Base-by-base conservation (phyloP, 2,797 vertebrate genomes). In the Trematomus bernacchii region DNA sequence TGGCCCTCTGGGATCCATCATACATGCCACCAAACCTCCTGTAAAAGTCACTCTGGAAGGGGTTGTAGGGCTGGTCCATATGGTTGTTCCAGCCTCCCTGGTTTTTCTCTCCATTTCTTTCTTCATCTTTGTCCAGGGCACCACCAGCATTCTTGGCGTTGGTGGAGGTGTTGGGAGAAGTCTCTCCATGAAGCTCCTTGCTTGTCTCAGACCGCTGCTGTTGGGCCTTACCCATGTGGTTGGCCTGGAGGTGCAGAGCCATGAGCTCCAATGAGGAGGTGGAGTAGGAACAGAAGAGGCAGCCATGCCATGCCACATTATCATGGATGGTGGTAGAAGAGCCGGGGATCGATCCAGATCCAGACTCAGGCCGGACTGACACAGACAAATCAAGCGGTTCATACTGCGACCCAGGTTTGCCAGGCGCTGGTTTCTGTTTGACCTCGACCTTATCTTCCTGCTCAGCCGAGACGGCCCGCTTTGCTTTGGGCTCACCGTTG, bases 201-300 rank as follows among this genome's bases (percentile, higher is more conserved):
- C 89, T 91, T 76, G 87, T 63, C 65, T 83, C 94, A 9, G 86
- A 30, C 8, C 74, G 81, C 65, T 88, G 90, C 8, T 95, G 93
- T 68, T 96, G 97, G 4, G 96, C 94, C 83, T 97, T 98, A 66
- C 97, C 96, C 81, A 99, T 76, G 88, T 99, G 98, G 86, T 99
- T 99, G 84, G 98, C 97, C 92, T 99, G 98, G 61, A 99, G 96
- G 78, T 99, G 98, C 50, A 99, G 96, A 73, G 98, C 97, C 98
- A 99, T 99, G 21, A 99, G 93, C 91, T 99, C 98, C 93, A 98
- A 90, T n/a, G 98, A 99, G 4, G 97, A 96, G 2, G 98, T 99
- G 10, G 97, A 98, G 85, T 98, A 99, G 21, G 98, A 96, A 79
- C 98, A 99, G 87, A 99, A 99, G 42, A 99, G 94, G 91, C 98